Conservation (phyloP, 2,888 invertebrate genomes). For the Xestia ashworthii region DNA sequence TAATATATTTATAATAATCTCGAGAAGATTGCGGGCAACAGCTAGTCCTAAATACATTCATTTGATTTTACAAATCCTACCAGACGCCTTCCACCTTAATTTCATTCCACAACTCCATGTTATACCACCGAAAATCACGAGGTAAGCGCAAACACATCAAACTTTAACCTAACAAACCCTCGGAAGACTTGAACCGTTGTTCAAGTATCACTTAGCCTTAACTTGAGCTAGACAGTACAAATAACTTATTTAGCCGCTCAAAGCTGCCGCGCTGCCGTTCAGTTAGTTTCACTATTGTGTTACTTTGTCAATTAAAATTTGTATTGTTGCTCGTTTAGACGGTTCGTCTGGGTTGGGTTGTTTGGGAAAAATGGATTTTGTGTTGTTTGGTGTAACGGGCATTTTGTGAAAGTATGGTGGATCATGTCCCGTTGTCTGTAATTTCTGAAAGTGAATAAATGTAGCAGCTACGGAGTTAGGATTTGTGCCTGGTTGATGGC, state of each 20-base stretch:
- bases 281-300: conserved; percentile 54
- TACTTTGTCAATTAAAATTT: conserved; percentile 62
- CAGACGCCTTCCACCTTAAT: not conserved
- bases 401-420: not conserved
- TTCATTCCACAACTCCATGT: conserved; percentile 9
- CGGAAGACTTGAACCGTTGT: conserved; percentile 49
- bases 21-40: too few species aligned
- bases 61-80: not conserved
- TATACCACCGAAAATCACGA: conserved; percentile 34
- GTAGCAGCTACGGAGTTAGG: not conserved
- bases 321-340: conserved; percentile 47
- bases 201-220: conserved; percentile 57
- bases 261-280: conserved; percentile 39
- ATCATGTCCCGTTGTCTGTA: not conserved
- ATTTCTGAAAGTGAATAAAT: not conserved
- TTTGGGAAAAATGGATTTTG: conserved; percentile 3
- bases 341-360: conserved; percentile 13
- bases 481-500: too few species aligned
- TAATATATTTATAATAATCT: too few species aligned
- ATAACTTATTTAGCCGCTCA: conserved; percentile 56
- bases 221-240: conserved; percentile 55
- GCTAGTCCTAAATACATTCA: not conserved
- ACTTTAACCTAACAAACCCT: conserved; percentile 43
- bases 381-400: not conserved
- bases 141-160: conserved; percentile 41